Conservation (phyloP, 35 echinoderm and acorn worm species). For the Acanthaster planci region DNA sequence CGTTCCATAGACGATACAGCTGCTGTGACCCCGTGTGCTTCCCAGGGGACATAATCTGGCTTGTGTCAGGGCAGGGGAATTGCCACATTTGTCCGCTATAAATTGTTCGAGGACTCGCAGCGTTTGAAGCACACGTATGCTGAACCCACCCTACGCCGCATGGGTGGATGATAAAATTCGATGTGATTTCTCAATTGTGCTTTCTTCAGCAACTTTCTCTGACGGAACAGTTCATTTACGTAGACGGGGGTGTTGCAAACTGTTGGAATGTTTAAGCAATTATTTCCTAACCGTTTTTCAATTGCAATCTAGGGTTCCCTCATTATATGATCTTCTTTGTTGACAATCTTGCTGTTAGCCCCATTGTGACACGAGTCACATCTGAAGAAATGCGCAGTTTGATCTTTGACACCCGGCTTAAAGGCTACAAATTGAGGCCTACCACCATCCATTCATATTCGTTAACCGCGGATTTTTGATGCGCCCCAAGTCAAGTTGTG, state of each 20-base stretch:
- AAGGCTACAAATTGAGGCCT: conserved; percentile 23
- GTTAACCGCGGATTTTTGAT: background rate
- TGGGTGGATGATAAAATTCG: conserved; percentile 6
- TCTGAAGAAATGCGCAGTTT: conserved; percentile 11
- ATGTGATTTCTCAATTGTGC: conserved; percentile 18
- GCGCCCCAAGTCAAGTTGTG: background rate
- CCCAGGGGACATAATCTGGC: background rate
- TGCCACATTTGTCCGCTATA: background rate
- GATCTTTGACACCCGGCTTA: conserved; percentile 17
- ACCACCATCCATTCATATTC: conserved; percentile 25
- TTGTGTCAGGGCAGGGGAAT: conserved; percentile 13
- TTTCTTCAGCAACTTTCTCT: conserved; percentile 19
- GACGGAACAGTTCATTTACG: background rate
- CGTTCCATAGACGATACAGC: background rate
- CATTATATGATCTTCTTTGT: background rate
- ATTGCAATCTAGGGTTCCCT: background rate
- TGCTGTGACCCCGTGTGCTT: background rate
- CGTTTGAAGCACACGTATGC: background rate
- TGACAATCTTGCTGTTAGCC: background rate
- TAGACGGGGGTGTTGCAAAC: conserved; percentile 15
- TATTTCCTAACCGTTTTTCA: background rate
- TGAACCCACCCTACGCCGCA: background rate
- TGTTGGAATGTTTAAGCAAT: background rate
- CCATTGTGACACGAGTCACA: background rate
- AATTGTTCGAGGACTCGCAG: background rate